Conservation (phyloP, 2,113 vertebrate species). For the Lepus americanus region DNA sequence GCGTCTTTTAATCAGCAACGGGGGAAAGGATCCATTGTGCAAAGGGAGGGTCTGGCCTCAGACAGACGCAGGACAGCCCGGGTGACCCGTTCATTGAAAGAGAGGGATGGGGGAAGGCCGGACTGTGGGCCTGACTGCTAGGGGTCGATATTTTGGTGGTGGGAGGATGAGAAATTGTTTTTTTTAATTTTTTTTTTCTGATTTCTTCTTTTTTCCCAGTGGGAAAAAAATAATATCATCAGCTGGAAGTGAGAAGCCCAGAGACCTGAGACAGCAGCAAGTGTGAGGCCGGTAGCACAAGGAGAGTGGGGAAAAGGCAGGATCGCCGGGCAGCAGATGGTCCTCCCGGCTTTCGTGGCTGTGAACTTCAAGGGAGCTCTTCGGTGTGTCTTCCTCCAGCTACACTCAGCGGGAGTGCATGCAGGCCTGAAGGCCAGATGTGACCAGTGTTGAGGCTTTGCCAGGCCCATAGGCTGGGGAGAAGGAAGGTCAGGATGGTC, state of each 20-base stretch:
- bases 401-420: not conserved
- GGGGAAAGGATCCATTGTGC: not conserved
- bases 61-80: not conserved
- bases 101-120: not conserved
- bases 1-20: constrained; percentile 46
- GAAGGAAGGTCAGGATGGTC: not conserved
- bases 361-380: not conserved
- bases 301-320: not conserved
- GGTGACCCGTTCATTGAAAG: not conserved
- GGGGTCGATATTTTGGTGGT: not conserved
- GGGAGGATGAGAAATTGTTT: constrained; percentile 16
- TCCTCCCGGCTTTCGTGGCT: not conserved
- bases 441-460: not conserved
- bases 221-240: not conserved
- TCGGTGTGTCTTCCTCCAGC: not conserved
- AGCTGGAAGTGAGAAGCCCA: constrained; percentile 51
- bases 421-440: not conserved
- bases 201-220: constrained; percentile 45
- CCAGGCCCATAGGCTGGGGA: too few species aligned
- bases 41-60: not conserved
- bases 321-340: not conserved
- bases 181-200: constrained; percentile 25
- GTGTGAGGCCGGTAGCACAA: not conserved
- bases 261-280: not conserved
- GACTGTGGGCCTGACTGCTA: not conserved